Evolutionary conservation across 1,140 invertebrate species (phyloP), one percentile per base, ranked within the genome.

Genomic region (Camponotus floridanus): DNA sequence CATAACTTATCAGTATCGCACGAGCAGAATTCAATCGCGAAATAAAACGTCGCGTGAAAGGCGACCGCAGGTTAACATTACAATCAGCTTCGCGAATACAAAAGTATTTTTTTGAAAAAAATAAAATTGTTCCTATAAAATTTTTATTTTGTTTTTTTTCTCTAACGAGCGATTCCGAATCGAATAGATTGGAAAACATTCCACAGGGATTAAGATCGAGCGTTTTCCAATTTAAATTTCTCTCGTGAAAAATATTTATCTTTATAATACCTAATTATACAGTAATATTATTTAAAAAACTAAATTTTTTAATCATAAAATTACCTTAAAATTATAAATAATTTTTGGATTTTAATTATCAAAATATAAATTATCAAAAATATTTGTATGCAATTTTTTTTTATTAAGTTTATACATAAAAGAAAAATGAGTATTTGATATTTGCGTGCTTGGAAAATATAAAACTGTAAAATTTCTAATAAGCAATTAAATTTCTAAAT

Each of bases 1-100:
- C 76, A 76, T 90, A 89, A 90, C 62, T 90, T 84, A 90, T 86
- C 87, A 76, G 65, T 55, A 90, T 74, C 57, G 55, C 45, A 42
- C 71, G 61, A 65, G 59, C 42, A 89, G 70, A 87, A 89, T 89
- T 88, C 70, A 88, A 88, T 87, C 73, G 78, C 61, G 76, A 87
- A 42, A 80, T 78, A 76, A 86, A 87, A 89, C 59, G 57, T 15
- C 18, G 33, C 2, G 15, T 57, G 31, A 31, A 18, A 57, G 15
- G 48, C 39, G 39, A 45, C n/a, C 18, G 55, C 6, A 31, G 26
- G 68, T 62, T 73, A 57, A 74, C 79, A 73, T 65, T 80, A 8
- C 33, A 9, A 45, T 13, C 31, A 39, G 21, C 57, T 21, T 55
- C 39, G 26, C 13, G 13, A 39, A 26, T 45, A 57, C 13, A 45